Evolutionary conservation across 2,797 vertebrate species (phyloP), one percentile per base, ranked within the genome.

Genomic region (Parauchenoglanis ngamensis): DNA sequence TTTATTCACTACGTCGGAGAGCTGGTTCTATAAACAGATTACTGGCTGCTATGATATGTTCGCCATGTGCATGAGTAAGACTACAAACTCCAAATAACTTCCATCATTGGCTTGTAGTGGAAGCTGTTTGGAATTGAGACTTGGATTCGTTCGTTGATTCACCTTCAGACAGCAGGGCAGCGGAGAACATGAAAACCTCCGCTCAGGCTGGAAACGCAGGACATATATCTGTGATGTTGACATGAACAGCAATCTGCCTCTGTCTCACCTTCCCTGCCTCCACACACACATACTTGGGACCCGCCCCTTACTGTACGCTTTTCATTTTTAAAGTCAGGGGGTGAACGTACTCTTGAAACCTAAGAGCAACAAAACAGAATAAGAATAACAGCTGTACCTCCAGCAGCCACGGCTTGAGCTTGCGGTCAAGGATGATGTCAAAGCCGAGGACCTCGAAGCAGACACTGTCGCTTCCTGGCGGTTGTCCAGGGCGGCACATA

Each of bases 391-490:
- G 23, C 17, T 91, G 91, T 97, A 99, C 98, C 98, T 99, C 98
- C 87, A 99, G 92, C 19, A 99, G 97, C 98, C 98, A 99, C 4
- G 98, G 98, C 92, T 99, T 99, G 90, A 99, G 96, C 92, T 99
- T 99, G 94, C 97, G 97, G 93, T 99, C 98, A 92, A 99, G 95
- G 90, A 99, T 96, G 93, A 99, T 99, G 93, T 99, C 98, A 92
- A 99, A 99, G 86, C 98, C 98, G 88, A 99, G 93, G 68, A 99
- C 96, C 94, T 99, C 98, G 81, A 99, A 99, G 95, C 98, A 99
- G 94, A 99, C 97, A 1, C 98, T 99, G 94, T 99, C 97, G 93
- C 98, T 99, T 91, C 97, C 98, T 86, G 98, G 97, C 91, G 97
- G 97, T 86, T 99, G 98, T 4, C 98, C 98, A 0, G 98, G 98